A percentile compares a stretch with the other conserved stretches of the same genome.
phyloP scores from a whole-genome alignment of 1,140 invertebrate genomes.

The Hyposmocoma kahamanoa region DNA sequence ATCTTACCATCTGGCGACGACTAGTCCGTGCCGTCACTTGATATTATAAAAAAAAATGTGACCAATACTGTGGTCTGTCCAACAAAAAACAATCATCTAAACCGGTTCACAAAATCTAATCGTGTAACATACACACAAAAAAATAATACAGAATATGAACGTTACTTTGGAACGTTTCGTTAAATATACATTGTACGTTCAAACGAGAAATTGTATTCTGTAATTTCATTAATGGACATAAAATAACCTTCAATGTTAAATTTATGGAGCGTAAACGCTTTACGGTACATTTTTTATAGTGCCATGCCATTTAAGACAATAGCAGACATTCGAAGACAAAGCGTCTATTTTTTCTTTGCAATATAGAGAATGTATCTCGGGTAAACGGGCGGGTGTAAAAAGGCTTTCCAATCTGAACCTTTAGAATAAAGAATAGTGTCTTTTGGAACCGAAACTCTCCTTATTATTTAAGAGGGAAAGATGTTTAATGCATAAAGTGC shows the following conservation, averaged over 20 bases:
- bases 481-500: conserved; percentile 63
- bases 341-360: conserved; percentile 35
- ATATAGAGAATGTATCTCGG: conserved; percentile 47
- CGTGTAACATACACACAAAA: too few relatives aligned
- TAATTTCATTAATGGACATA: conserved; percentile 33
- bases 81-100: too few relatives aligned
- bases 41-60: too few relatives aligned
- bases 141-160: too few relatives aligned
- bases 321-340: conserved; percentile 56
- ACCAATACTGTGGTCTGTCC: too few relatives aligned
- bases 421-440: conserved; percentile 59
- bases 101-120: too few relatives aligned
- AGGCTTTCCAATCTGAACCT: conserved; percentile 62
- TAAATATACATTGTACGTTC: too few relatives aligned
- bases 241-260: conserved; percentile 44
- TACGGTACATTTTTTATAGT: conserved; percentile 52
- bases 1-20: too few relatives aligned
- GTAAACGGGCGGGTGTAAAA: conserved; percentile 50
- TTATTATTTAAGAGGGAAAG: conserved; percentile 62
- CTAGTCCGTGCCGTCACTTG: too few relatives aligned
- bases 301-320: conserved; percentile 51
- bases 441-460: conserved; percentile 43
- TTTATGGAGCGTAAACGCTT: conserved; percentile 47
- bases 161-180: too few relatives aligned
- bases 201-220: not conserved